Conservation (phyloP, 2,797 vertebrate genomes). For the Malurus splendens region DNA sequence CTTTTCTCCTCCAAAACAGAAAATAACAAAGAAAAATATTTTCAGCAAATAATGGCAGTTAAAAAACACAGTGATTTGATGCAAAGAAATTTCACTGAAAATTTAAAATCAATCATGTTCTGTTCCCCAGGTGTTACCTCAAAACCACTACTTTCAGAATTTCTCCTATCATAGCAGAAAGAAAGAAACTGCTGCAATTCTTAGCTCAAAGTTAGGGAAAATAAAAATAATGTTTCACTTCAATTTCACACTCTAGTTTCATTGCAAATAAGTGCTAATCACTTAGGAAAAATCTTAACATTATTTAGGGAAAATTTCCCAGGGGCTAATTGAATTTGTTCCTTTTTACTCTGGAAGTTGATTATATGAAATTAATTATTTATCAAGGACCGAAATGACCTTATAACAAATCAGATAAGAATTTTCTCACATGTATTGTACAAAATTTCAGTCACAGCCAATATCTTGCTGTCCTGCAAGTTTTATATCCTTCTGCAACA, state of each 20-base stretch:
- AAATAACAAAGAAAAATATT: background rate
- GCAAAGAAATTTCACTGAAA: background rate
- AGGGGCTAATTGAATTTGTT: background rate
- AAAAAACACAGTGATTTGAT: background rate
- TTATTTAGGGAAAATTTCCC: background rate
- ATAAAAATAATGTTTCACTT: background rate
- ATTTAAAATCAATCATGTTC: background rate
- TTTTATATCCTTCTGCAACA: background rate
- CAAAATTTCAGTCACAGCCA: background rate
- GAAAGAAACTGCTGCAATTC: background rate
- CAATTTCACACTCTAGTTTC: background rate
- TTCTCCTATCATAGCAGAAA: background rate
- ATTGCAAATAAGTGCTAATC: background rate
- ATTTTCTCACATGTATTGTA: background rate
- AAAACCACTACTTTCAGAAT: background rate
- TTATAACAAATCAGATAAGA: background rate
- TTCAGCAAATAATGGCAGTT: background rate
- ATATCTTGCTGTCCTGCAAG: background rate
- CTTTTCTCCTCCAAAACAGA: background rate
- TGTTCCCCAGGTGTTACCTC: background rate
- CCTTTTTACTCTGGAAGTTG: background rate
- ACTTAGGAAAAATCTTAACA: background rate
- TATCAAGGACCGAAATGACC: background rate
- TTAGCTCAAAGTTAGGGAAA: background rate
- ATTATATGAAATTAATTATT: background rate